A percentile compares a stretch with the other conserved stretches of the same genome.
phyloP scores from a whole-genome alignment of 2,797 vertebrate species.

The Thripadectes ignobilis region DNA sequence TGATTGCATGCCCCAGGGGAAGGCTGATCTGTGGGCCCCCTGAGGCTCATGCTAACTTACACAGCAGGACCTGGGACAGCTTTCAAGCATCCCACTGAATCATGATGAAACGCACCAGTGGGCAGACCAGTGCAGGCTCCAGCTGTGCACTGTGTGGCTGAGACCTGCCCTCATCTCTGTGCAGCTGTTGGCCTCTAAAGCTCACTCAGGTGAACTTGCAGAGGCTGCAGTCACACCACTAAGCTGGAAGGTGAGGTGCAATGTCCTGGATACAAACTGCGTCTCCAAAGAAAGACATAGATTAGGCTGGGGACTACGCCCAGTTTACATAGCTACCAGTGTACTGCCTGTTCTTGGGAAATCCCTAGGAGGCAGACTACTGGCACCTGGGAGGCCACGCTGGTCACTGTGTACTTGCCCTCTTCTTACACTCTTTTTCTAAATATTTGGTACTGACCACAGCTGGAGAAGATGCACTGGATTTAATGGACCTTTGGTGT shows the following conservation, averaged over 20 bases:
- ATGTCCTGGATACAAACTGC: accelerated
- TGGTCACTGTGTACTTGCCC: background rate
- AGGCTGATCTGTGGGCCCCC: background rate
- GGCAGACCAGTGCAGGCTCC: background rate
- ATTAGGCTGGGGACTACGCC: background rate
- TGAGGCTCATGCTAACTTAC: background rate
- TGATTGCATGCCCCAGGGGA: background rate
- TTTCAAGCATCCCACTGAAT: background rate
- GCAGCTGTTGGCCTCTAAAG: background rate
- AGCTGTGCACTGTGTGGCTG: background rate
- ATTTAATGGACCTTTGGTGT: background rate
- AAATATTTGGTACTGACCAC: background rate
- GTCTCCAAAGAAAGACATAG: background rate
- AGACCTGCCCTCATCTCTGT: background rate
- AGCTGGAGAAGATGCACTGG: background rate
- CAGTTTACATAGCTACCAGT: background rate
- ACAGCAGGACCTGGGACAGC: background rate
- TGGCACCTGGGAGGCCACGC: background rate
- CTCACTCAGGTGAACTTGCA: background rate
- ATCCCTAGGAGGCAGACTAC: background rate
- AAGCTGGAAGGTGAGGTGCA: background rate
- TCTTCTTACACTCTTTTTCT: background rate
- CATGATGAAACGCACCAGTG: accelerated
- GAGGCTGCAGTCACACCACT: background rate
- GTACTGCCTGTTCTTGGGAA: background rate